phyloP scores from a whole-genome alignment of 2,113 vertebrate genomes.

The Apteryx mantelli region DNA sequence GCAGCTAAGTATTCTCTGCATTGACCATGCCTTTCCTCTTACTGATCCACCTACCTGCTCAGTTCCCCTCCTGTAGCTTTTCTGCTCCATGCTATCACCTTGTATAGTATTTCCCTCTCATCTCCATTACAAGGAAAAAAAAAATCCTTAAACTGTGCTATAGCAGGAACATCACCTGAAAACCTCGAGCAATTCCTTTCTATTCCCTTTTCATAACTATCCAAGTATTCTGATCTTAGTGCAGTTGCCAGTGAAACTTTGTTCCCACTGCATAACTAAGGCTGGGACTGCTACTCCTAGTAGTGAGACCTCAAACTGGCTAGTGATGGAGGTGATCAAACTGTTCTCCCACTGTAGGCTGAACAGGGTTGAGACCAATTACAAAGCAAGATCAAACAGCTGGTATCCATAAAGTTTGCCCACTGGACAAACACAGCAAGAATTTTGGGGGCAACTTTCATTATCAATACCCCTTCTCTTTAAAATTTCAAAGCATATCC shows the following conservation, averaged over 20 bases:
- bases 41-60: background rate
- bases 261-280: background rate
- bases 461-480: rapidly evolving
- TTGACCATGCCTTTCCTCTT: background rate
- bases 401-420: background rate
- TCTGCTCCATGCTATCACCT: background rate
- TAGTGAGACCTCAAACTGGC: background rate
- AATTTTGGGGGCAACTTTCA: background rate
- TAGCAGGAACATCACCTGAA: background rate
- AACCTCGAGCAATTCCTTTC: rapidly evolving
- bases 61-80: background rate
- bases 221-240: background rate
- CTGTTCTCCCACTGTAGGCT: background rate
- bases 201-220: background rate
- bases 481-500: background rate
- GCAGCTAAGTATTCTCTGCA: background rate
- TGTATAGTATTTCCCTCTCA: background rate
- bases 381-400: background rate
- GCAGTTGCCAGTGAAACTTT: background rate
- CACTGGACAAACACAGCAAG: background rate
- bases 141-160: background rate
- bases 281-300: background rate
- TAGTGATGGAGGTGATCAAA: background rate
- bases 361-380: background rate
- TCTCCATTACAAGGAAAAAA: background rate